A percentile compares a stretch with the other conserved stretches of the same genome.
phyloP scores from a whole-genome alignment of 1,140 invertebrate species.

The Calephelis nemesis region DNA sequence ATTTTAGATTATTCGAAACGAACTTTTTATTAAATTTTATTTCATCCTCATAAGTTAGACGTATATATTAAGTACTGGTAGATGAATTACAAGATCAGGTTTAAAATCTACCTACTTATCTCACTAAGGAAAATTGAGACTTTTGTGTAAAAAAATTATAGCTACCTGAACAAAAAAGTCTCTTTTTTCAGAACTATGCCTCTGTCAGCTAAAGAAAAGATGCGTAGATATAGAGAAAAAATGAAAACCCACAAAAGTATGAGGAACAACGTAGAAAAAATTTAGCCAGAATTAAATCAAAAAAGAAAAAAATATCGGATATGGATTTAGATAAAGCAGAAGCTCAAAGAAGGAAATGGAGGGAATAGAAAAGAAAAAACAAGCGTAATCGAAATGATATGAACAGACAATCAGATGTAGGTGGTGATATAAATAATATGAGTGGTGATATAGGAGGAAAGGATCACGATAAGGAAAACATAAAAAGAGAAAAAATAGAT shows the following conservation, averaged over 20 bases:
- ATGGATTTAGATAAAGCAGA: background rate
- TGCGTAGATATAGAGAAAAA: conserved; percentile 1
- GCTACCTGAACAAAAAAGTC: too few species aligned
- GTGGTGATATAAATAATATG: background rate
- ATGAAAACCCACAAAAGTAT: background rate
- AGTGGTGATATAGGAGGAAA: too few species aligned
- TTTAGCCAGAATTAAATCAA: background rate
- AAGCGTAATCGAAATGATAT: background rate
- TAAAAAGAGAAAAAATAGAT: background rate
- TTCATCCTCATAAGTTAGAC: too few species aligned
- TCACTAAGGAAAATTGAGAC: too few species aligned
- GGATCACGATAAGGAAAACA: background rate
- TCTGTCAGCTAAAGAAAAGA: background rate
- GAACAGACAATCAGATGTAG: background rate
- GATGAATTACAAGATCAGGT: too few species aligned
- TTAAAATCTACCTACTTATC: too few species aligned
- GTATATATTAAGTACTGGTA: too few species aligned
- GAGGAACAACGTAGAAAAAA: conserved; percentile 5
- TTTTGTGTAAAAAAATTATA: too few species aligned
- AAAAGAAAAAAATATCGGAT: background rate
- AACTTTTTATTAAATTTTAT: too few species aligned
- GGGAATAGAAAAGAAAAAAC: background rate
- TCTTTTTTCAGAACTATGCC: background rate
- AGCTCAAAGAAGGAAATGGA: background rate
- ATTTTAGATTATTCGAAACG: too few species aligned